Evolutionary conservation across 2,797 vertebrate genomes (phyloP).

Genomic region (Hypotaenidia okinawae): DNA sequence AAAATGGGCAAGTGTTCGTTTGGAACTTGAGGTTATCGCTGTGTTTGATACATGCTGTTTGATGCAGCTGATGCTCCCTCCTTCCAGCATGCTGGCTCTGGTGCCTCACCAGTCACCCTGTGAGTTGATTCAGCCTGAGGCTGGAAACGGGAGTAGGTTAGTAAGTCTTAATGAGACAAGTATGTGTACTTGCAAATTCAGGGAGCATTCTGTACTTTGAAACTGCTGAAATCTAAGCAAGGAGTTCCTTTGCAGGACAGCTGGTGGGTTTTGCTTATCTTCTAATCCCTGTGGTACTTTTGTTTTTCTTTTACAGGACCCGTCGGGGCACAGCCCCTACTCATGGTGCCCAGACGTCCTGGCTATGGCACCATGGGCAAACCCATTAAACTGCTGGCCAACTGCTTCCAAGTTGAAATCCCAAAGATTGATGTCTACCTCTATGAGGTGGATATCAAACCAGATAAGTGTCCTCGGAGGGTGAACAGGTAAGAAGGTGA

Average conservation of each 20-base stretch:
- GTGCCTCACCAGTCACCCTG: not conserved
- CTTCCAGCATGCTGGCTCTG: not conserved
- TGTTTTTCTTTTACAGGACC: slow-evolving; percentile 79
- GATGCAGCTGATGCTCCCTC: not conserved
- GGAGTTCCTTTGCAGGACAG: not conserved
- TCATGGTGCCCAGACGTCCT: slow-evolving; percentile 92
- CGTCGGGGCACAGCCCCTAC: slow-evolving; percentile 93
- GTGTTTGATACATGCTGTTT: not conserved
- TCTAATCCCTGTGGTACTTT: not conserved
- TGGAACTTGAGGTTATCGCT: not conserved
- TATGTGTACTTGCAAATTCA: not conserved
- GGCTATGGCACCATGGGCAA: slow-evolving; percentile 98
- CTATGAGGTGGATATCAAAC: slow-evolving; percentile 98
- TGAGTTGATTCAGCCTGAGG: not conserved
- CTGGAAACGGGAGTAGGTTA: accelerated
- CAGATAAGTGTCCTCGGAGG: slow-evolving; percentile 95
- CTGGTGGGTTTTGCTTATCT: not conserved
- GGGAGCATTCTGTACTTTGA: not conserved
- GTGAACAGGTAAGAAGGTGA: slow-evolving; percentile 91
- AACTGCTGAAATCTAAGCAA: not conserved
- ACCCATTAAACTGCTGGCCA: slow-evolving; percentile 97
- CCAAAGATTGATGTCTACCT: slow-evolving; percentile 99
- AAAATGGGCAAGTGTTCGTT: not conserved
- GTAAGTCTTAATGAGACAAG: not conserved
- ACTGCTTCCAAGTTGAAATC: slow-evolving; percentile 99